Base-by-base conservation (phyloP, 2,113 vertebrate genomes). In the Climacteris rufus region DNA sequence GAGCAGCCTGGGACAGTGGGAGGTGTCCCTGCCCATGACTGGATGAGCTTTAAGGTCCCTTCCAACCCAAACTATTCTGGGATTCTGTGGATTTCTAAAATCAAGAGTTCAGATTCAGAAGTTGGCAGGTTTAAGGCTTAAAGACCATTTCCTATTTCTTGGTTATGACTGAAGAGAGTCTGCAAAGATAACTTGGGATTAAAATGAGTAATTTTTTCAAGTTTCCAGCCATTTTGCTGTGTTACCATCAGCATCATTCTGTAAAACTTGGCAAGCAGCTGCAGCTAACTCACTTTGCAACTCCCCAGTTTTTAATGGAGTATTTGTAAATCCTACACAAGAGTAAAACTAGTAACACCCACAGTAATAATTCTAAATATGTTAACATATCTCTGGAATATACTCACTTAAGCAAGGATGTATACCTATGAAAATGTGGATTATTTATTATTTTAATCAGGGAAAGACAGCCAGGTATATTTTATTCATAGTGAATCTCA, bases 361-460 rank as follows among this genome's bases (percentile, higher is more conserved):
- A 14, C 20, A 15, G 35, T 23, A 61, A 42, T 76, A 79, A 47
- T 22, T 5, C 2, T 77, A 31, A 77, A 50, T 69, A 40, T 9
- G 5, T 20, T 63, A 69, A 44, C 5, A 3, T 23, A 17, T 28
- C 40, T 60, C 42, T 60, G 54, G 28, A 52, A 87, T 27, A 42
- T 4, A 12, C 17, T 53, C 49, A 31, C 31, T 91, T 65, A 35
- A 70, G 63, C 23, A 53, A 69, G 39, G 44, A 24, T 45, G 13
- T 28, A 6, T 76, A 60, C 23, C 70, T 89, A 15, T 57, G 83
- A 71, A 87, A 89, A 71, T 37, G 53, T 0, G 2, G 12, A 0
- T 81, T 65, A 90, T 83, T 91, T 93, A 81, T 87, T 79, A 19
- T 79, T 90, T 88, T 65, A 68, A 86, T 89, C 81, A 39, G 52